Conservation (phyloP, 2,113 vertebrate species). For the Ptyas mucosa region DNA sequence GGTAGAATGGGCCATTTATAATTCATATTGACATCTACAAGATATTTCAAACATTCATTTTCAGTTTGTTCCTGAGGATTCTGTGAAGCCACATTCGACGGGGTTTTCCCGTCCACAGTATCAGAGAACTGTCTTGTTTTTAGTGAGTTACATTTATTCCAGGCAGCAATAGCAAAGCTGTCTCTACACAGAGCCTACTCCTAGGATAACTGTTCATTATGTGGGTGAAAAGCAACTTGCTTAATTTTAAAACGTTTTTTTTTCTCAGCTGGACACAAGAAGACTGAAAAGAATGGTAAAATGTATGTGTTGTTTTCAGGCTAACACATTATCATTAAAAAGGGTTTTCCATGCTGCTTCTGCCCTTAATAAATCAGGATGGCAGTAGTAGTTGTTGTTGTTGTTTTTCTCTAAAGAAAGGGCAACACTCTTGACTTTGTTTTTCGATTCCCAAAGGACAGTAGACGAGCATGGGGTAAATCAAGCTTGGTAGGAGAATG, state of each 20-base stretch:
- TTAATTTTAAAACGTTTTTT: background rate
- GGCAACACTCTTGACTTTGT: background rate
- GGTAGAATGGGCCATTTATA: constrained; percentile 25
- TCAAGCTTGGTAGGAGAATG: background rate
- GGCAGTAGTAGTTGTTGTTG: background rate
- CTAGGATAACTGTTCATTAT: background rate
- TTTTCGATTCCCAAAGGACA: background rate
- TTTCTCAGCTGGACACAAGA: background rate
- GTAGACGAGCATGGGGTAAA: background rate
- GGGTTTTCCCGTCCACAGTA: background rate
- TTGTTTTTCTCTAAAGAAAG: background rate
- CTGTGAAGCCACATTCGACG: background rate
- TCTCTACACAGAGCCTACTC: background rate
- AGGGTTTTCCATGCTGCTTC: background rate
- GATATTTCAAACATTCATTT: constrained; percentile 34
- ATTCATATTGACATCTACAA: constrained; percentile 14
- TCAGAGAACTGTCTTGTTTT: background rate
- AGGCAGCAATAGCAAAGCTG: background rate
- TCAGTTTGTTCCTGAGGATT: constrained; percentile 40
- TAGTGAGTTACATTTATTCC: background rate
- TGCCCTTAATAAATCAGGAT: background rate
- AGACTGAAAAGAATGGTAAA: background rate
- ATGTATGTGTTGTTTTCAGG: background rate
- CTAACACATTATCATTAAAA: background rate
- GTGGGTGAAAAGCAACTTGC: background rate